Base-by-base conservation (phyloP, 2,113 vertebrate genomes). In the Chunga burmeisteri region DNA sequence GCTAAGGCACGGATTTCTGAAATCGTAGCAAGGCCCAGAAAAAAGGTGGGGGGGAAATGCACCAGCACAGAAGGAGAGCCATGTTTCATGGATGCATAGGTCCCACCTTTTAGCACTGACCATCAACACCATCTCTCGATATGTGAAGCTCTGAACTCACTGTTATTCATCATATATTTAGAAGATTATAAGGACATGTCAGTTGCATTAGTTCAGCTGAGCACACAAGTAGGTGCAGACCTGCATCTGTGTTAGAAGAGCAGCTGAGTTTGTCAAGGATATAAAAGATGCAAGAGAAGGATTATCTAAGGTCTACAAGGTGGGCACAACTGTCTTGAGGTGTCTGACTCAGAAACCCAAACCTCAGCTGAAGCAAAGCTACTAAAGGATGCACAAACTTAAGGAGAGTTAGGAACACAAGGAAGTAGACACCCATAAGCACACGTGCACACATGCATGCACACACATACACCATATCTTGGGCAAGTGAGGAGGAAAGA, bases 401-500 rank as follows among this genome's bases (percentile, higher is more conserved):
- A 66, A 9, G 0, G 0, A 56, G 18, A 40, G 7, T 6, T 81
- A 30, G 7, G 16, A 84, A 18, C 50, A 44, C 16, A 50, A 34
- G 16, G 40, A 75, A 72, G 36, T 3, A 50, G 26, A 27, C 2
- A 26, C 11, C 8, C 1, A 7, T 46, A 78, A 49, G 27, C 47
- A 36, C 10, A 77, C 7, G 16, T 5, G 12, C 13, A 78, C 17
- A 18, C 0, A 1, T 50, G 15, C 7, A 7, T 14, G 8, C 9
- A 52, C 10, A 61, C n/a, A n/a, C 4, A 42, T 30, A 19, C 20
- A 11, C 3, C 9, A 8, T 47, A 11, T 12, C 18, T 77, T 27
- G 10, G 34, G 34, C 3, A 4, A 46, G 29, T 25, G 26, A 82
- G 40, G 12, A 20, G 16, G 19, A 85, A 67, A 81, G 2, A 3